Conservation (phyloP, 2,113 vertebrate genomes). For the Lepus americanus region DNA sequence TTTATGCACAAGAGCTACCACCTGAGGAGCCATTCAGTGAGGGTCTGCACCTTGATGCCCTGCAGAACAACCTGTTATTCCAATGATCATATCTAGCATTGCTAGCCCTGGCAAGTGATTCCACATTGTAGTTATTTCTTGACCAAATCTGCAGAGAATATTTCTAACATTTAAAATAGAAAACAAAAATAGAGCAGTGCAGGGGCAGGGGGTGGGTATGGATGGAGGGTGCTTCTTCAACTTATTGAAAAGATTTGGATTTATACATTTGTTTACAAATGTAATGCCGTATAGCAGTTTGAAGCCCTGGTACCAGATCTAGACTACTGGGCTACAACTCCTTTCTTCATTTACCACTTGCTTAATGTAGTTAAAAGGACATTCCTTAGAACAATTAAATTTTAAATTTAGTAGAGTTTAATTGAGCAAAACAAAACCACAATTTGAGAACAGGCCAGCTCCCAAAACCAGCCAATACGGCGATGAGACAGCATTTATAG, state of each 20-base stretch:
- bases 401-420: too few relatives aligned
- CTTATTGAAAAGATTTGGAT: neutral
- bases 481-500: too few relatives aligned
- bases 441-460: too few relatives aligned
- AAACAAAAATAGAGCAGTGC: neutral
- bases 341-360: neutral
- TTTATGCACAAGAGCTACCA: neutral
- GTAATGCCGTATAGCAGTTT: neutral
- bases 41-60: neutral
- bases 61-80: neutral
- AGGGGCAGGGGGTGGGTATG: neutral
- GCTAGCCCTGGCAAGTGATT: neutral
- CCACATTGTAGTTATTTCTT: constrained; percentile 2
- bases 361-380: neutral
- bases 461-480: too few relatives aligned
- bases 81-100: neutral
- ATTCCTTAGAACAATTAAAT: too few relatives aligned
- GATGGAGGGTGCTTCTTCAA: neutral
- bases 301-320: neutral
- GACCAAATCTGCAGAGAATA: constrained; percentile 23
- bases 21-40: neutral
- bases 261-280: constrained; percentile 13
- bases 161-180: constrained; percentile 32
- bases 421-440: too few relatives aligned
- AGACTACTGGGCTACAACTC: neutral